phyloP scores from a whole-genome alignment of 1,140 invertebrate genomes.

The Apocrypta bakeri region DNA sequence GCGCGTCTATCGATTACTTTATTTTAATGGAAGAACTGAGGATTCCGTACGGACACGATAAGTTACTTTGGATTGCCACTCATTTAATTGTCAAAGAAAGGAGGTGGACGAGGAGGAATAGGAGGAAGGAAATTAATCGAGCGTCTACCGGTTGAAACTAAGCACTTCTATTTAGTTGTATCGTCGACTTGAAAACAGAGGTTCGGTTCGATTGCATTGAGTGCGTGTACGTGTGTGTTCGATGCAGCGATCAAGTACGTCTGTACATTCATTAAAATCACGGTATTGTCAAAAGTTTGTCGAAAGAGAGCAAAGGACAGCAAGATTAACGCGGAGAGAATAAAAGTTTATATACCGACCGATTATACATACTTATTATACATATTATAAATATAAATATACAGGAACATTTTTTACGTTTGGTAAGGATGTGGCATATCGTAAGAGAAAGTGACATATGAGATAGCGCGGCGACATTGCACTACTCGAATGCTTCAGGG shows the following conservation, averaged over 20 bases:
- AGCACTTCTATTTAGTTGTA: neutral
- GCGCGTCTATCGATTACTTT: neutral
- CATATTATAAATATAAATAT: conserved; percentile 58
- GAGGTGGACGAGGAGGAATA: neutral
- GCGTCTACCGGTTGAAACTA: neutral
- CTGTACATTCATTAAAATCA: conserved; percentile 20
- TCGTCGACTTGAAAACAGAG: neutral
- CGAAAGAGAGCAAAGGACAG: neutral
- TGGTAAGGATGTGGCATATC: conserved; percentile 69
- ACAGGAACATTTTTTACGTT: conserved; percentile 69
- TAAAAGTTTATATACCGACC: conserved; percentile 53
- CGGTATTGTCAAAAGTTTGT: conserved; percentile 14
- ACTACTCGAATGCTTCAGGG: conserved; percentile 28
- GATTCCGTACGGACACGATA: neutral
- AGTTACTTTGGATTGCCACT: neutral
- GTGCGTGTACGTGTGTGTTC: neutral
- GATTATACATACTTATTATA: conserved; percentile 53
- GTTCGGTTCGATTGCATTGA: conserved; percentile 31
- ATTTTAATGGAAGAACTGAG: conserved; percentile 10
- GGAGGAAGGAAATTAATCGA: conserved; percentile 3
- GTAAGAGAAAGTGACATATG: conserved; percentile 60
- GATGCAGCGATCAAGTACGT: neutral
- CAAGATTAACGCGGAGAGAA: neutral
- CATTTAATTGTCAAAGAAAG: conserved; percentile 7
- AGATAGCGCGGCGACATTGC: conserved; percentile 53